A percentile compares a stretch with the other conserved stretches of the same genome.
Evolutionary conservation across 1,140 invertebrate genomes (phyloP).

Genomic region (Pseudobourletiella spinata): DNA sequence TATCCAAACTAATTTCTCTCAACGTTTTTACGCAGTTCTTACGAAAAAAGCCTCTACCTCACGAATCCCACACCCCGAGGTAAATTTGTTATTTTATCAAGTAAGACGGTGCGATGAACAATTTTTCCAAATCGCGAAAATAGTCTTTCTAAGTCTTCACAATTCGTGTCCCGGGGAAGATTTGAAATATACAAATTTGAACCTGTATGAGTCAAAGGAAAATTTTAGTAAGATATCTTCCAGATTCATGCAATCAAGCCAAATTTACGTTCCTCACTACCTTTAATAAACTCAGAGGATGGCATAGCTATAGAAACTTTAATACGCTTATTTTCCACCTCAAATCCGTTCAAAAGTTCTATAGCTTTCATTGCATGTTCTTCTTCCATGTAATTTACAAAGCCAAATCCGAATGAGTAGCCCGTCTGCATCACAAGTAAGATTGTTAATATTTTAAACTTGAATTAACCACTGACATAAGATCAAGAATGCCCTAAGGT

Average conservation of each 20-base stretch:
- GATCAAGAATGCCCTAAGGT: too few relatives aligned
- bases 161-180: conserved; percentile 71
- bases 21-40: background rate
- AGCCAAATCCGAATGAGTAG: conserved; percentile 93
- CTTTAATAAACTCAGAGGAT: conserved; percentile 83
- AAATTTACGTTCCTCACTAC: conserved; percentile 45
- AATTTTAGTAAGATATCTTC: background rate
- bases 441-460: too few relatives aligned
- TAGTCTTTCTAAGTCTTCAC: conserved; percentile 69
- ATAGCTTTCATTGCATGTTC: conserved; percentile 80
- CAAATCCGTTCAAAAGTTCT: conserved; percentile 72
- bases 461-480: too few relatives aligned
- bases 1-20: background rate
- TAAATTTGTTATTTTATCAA: conserved; percentile 75
- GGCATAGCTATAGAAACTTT: conserved; percentile 87
- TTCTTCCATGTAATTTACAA: conserved; percentile 79
- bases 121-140: conserved; percentile 80
- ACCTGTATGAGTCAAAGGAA: background rate
- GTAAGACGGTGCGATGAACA: conserved; percentile 78
- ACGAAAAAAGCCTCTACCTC: too few relatives aligned
- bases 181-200: conserved; percentile 88
- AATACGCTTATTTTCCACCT: conserved; percentile 73
- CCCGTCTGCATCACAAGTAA: conserved; percentile 64
- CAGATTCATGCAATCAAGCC: background rate
- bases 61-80: conserved; percentile 85